phyloP scores from a whole-genome alignment of 2,113 vertebrate genomes.

The Planiliza haematocheilus region DNA sequence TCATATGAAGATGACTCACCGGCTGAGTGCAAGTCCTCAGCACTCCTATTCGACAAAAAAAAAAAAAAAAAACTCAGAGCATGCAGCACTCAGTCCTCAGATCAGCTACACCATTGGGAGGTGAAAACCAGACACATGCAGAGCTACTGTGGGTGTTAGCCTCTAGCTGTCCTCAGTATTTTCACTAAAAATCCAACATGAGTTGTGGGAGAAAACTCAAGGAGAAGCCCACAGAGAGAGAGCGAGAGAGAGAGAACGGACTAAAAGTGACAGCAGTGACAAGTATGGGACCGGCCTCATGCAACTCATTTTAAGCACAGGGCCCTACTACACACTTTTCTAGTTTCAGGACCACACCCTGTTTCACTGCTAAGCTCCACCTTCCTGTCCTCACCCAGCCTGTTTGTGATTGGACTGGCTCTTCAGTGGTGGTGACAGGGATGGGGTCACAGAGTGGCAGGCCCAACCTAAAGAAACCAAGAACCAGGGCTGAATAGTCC shows the following conservation, averaged over 20 bases:
- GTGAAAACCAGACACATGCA: slow-evolving; percentile 32
- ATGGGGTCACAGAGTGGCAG: slow-evolving; percentile 46
- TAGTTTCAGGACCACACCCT: slow-evolving; percentile 82
- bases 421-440: slow-evolving; percentile 53
- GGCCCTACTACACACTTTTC: slow-evolving; percentile 62
- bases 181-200: slow-evolving; percentile 8
- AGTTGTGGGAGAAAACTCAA: slow-evolving; percentile 4
- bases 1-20: slow-evolving; percentile 66
- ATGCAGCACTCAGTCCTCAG: slow-evolving; percentile 28
- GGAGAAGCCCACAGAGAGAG: neutral
- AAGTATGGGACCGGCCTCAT: slow-evolving; percentile 42
- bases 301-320: slow-evolving; percentile 75
- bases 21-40: slow-evolving; percentile 46
- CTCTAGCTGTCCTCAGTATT: slow-evolving; percentile 31
- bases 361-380: slow-evolving; percentile 75
- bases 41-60: slow-evolving; percentile 26
- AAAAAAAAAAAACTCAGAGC: slow-evolving; percentile 39
- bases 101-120: slow-evolving; percentile 29
- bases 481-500: slow-evolving; percentile 14
- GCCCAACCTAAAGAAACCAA: slow-evolving; percentile 47
- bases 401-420: slow-evolving; percentile 70
- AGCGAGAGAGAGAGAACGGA: neutral
- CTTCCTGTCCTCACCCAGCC: slow-evolving; percentile 47
- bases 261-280: slow-evolving; percentile 35
- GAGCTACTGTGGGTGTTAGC: slow-evolving; percentile 9